Percentiles rank a stretch among this genome's conserved stretches.
Evolutionary conservation across 2,113 vertebrate genomes (phyloP).

Genomic region (Macquaria ambigua): DNA sequence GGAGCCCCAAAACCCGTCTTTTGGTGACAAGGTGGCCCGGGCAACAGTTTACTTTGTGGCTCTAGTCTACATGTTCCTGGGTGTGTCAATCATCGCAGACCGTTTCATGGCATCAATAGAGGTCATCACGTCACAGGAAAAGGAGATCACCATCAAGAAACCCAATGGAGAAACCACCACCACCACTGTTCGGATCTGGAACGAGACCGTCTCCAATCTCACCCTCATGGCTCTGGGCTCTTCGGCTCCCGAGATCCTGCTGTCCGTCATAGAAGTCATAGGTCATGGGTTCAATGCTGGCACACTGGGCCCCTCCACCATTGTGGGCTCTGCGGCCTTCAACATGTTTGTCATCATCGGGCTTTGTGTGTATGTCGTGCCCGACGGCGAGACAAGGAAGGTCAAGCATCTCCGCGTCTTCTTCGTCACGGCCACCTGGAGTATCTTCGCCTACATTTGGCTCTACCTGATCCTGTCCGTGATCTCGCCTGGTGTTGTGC

Average conservation of each 20-base stretch:
- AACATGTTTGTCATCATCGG: conserved; percentile 99
- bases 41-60: conserved; percentile 99
- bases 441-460: conserved; percentile 99
- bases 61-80: conserved; percentile 98
- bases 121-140: conserved; percentile 98
- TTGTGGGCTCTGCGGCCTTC: conserved; percentile 97
- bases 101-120: conserved; percentile 99
- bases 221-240: conserved; percentile 98
- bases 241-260: conserved; percentile 95
- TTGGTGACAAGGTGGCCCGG: conserved; percentile 97
- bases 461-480: conserved; percentile 98
- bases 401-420: conserved; percentile 98
- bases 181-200: conserved; percentile 98
- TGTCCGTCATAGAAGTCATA: conserved; percentile 94
- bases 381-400: conserved; percentile 95
- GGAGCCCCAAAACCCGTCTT: conserved; percentile 95
- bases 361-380: conserved; percentile 95
- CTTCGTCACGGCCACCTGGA: conserved; percentile 98
- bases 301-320: conserved; percentile 94
- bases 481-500: conserved; percentile 94
- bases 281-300: conserved; percentile 94
- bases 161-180: conserved; percentile 97
- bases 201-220: conserved; percentile 97
- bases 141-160: conserved; percentile 99
- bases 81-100: conserved; percentile 97